These are phyloP conservation scores for Stenoptilia bipunctidactyla DNA, from an alignment of 2,888 invertebrate genomes.

Conservation along the genomic window DNA sequence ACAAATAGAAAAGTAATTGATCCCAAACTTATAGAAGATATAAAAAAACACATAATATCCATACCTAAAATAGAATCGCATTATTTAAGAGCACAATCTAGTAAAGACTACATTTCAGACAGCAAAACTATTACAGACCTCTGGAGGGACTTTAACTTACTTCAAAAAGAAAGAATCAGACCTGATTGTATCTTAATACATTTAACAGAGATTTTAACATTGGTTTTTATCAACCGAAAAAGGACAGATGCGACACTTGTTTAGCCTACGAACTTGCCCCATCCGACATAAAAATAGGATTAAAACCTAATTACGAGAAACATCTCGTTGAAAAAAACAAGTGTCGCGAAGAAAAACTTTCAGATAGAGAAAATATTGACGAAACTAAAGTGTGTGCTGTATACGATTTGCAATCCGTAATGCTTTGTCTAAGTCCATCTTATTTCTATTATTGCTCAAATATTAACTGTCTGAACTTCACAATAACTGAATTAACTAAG, in stretches of 20 bases:
- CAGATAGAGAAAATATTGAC: conserved; percentile 14
- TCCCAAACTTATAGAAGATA: conserved; percentile 6
- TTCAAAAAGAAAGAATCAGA: conserved; percentile 8
- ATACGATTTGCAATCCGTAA: conserved; percentile 18
- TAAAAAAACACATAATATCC: conserved; percentile 13
- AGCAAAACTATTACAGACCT: conserved; percentile 13
- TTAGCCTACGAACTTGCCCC: conserved; percentile 10
- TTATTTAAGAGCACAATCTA: conserved; percentile 9
- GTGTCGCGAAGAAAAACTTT: conserved; percentile 16
- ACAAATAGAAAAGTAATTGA: conserved; percentile 8
- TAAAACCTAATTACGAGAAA: conserved; percentile 15
- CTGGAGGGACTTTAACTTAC: conserved; percentile 12
- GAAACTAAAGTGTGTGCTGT: conserved; percentile 13
- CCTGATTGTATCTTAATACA: conserved; percentile 6
- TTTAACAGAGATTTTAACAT: conserved; percentile 16
- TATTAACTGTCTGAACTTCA: too few species aligned
- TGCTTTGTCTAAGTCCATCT: conserved; percentile 15
- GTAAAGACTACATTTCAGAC: conserved; percentile 10
- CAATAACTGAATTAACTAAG: too few species aligned
- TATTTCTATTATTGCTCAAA: too few species aligned
- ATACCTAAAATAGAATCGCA: conserved; percentile 12
- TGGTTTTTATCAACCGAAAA: conserved; percentile 18
- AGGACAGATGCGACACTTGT: conserved; percentile 18
- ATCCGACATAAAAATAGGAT: conserved; percentile 7
- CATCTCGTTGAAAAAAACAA: conserved; percentile 17